Percentiles rank a stretch among this genome's conserved stretches.
Evolutionary conservation across 2,888 invertebrate species (phyloP).

Genomic region (Drosophila pullipes): DNA sequence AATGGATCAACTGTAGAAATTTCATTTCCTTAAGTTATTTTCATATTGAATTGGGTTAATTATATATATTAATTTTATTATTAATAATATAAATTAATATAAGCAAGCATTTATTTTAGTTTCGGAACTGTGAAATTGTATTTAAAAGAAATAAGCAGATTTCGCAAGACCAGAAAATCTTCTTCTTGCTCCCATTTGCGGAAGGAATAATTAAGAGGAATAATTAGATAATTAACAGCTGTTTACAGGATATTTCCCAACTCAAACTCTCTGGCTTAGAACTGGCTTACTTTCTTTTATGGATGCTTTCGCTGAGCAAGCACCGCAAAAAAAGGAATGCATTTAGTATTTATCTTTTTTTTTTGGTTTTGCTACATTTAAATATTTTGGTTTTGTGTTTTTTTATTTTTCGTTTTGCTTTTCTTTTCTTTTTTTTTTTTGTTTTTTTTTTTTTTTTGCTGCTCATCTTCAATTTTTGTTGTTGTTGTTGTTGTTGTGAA

Average conservation of each 20-base stretch:
- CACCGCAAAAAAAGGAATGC: constrained; percentile 18
- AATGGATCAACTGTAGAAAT: too few species aligned
- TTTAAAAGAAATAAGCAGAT: background rate
- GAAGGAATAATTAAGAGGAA: background rate
- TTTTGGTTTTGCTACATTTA: constrained; percentile 43
- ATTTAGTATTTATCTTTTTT: constrained; percentile 20
- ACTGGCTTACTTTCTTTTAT: background rate
- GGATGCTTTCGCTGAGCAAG: background rate
- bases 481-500: constrained; percentile 40
- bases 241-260: background rate
- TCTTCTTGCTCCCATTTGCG: background rate
- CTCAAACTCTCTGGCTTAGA: constrained; percentile 1
- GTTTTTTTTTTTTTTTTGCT: constrained; percentile 16
- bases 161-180: background rate
- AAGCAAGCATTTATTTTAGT: background rate
- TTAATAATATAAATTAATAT: too few species aligned
- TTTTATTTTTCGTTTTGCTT: constrained; percentile 20
- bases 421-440: background rate
- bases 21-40: too few species aligned
- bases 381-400: constrained; percentile 43
- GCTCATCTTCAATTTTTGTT: constrained; percentile 58
- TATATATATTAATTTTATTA: too few species aligned
- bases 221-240: background rate
- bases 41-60: too few species aligned
- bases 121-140: background rate